A percentile compares a stretch with the other conserved stretches of the same genome.
Conservation (phyloP, 2,113 vertebrate species). For the Pimephales promelas region DNA sequence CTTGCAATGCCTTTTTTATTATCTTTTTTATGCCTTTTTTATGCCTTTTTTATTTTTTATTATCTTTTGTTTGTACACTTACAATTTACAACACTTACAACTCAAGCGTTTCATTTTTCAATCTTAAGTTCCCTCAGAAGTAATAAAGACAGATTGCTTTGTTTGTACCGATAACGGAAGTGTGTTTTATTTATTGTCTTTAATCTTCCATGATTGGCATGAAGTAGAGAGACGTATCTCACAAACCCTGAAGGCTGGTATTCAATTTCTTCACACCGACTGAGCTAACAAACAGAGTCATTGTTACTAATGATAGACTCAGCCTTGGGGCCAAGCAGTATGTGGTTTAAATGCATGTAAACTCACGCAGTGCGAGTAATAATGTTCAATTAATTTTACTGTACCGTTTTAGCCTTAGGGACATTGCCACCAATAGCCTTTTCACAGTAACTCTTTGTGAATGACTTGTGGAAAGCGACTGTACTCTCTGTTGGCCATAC, state of each 20-base stretch:
- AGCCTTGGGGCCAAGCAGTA: not conserved
- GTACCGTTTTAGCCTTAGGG: constrained; percentile 4
- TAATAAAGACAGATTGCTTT: constrained; percentile 66
- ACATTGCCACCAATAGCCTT: not conserved
- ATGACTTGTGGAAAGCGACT: not conserved
- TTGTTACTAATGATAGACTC: not conserved
- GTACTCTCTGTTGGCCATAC: not conserved
- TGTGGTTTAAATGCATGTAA: not conserved
- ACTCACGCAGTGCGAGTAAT: not conserved
- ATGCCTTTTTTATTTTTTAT: too few species aligned
- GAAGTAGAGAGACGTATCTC: not conserved
- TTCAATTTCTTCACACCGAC: constrained; percentile 1
- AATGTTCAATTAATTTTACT: not conserved
- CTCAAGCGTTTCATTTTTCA: constrained; percentile 52
- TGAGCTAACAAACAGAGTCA: not conserved
- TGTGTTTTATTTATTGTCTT: constrained; percentile 37
- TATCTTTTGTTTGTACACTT: too few species aligned
- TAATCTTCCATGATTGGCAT: constrained; percentile 23
- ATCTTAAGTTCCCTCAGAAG: constrained; percentile 58
- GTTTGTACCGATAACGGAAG: constrained; percentile 62
- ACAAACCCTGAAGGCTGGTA: not conserved
- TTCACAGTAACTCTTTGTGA: not conserved
- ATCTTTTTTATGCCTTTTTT: too few species aligned
- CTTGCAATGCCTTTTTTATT: too few species aligned
- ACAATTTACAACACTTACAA: too few species aligned